Percentiles rank a stretch among this genome's conserved stretches.
These are phyloP conservation scores for Heliconius ismenius DNA, from an alignment of 2,888 invertebrate genomes.

Conservation along the genomic window DNA sequence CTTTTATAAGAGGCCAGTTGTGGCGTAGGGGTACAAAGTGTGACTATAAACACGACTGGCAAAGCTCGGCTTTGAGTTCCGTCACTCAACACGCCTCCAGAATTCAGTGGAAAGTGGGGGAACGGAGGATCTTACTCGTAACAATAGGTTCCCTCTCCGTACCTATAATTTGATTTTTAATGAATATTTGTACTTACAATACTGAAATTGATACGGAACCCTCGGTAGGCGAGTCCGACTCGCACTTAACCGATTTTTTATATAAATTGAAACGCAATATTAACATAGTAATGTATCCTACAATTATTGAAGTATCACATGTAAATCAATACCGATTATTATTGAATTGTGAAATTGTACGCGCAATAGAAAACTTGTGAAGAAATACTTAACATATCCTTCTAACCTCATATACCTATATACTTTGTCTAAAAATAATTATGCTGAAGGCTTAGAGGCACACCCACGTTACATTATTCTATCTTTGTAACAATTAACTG, in stretches of 20 bases:
- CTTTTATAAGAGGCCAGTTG: too few relatives aligned
- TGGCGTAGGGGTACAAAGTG: too few relatives aligned
- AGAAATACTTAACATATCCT: slow-evolving; percentile 35
- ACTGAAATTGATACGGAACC: too few relatives aligned
- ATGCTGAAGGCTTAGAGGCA: neutral
- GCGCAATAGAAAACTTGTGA: slow-evolving; percentile 30
- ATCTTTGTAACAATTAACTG: neutral
- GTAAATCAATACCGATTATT: slow-evolving; percentile 27
- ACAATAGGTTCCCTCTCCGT: too few relatives aligned
- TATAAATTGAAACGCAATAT: slow-evolving; percentile 22
- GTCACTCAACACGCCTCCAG: too few relatives aligned
- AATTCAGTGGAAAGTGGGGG: too few relatives aligned
- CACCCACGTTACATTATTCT: slow-evolving; percentile 15
- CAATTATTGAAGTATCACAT: slow-evolving; percentile 18
- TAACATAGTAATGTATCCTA: slow-evolving; percentile 22
- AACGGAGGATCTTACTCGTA: too few relatives aligned
- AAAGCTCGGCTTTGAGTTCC: too few relatives aligned
- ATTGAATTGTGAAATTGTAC: slow-evolving; percentile 33
- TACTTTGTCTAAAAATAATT: neutral
- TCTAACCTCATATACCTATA: slow-evolving; percentile 9
- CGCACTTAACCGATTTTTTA: neutral
- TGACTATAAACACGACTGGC: too few relatives aligned
- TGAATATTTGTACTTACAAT: too few relatives aligned
- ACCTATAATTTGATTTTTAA: too few relatives aligned
- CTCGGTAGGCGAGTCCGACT: too few relatives aligned